Conservation (phyloP, 2,797 vertebrate species). For the Cyclura pinguis region DNA sequence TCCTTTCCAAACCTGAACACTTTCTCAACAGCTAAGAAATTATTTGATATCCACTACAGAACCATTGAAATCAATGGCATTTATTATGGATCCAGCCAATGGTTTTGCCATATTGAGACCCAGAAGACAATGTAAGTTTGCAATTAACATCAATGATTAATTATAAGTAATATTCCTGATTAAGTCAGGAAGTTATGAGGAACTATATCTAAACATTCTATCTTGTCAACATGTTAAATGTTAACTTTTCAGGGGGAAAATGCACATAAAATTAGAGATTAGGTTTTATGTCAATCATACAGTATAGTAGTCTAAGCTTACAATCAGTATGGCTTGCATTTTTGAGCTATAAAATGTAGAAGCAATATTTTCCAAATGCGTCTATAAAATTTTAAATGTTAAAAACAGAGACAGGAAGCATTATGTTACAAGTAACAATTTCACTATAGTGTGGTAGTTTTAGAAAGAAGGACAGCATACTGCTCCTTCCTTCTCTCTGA, state of each 20-base stretch:
- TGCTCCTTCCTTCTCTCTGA: too few species aligned
- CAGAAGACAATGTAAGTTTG: slow-evolving; percentile 1
- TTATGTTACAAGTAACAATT: background rate
- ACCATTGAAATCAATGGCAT: background rate
- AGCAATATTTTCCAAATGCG: slow-evolving; percentile 65
- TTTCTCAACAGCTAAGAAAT: background rate
- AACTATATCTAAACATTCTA: slow-evolving; percentile 9
- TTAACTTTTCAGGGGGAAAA: slow-evolving; percentile 27
- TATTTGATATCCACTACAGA: background rate
- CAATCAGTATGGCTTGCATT: slow-evolving; percentile 69
- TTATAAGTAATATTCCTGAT: slow-evolving; percentile 12
- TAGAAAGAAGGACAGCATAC: background rate
- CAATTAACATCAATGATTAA: slow-evolving; percentile 30
- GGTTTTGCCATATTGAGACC: slow-evolving; percentile 12
- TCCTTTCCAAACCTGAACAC: slow-evolving; percentile 30
- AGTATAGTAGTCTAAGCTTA: slow-evolving; percentile 56
- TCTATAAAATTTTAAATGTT: slow-evolving; percentile 73
- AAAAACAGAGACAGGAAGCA: slow-evolving; percentile 48
- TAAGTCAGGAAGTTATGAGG: slow-evolving; percentile 52
- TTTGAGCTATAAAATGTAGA: slow-evolving; percentile 69
- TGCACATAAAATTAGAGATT: slow-evolving; percentile 50
- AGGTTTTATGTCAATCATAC: slow-evolving; percentile 3
- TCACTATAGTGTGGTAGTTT: background rate
- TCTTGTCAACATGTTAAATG: background rate
- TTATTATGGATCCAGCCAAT: background rate